phyloP scores from a whole-genome alignment of 92 coral and sea anemone genomes.

The Porites rus region DNA sequence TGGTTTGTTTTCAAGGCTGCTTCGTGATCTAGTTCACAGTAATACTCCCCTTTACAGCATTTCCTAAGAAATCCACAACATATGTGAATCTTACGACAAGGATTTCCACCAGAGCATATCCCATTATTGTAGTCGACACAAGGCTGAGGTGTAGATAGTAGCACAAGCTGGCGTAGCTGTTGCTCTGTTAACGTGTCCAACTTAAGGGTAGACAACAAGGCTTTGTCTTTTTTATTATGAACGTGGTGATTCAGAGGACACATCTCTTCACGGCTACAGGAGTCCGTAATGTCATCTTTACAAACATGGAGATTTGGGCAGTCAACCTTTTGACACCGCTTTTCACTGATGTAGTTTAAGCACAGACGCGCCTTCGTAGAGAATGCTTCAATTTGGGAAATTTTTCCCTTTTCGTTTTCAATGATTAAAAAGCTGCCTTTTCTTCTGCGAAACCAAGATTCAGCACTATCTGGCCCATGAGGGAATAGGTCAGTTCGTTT shows the following conservation, averaged over 20 bases:
- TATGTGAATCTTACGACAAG: constrained; percentile 64
- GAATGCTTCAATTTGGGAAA: constrained; percentile 40
- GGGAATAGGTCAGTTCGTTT: constrained; percentile 55
- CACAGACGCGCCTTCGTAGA: constrained; percentile 59
- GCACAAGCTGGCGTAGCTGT: constrained; percentile 53
- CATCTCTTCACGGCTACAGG: constrained; percentile 38
- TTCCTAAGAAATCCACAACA: constrained; percentile 66
- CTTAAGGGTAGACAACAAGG: constrained; percentile 25
- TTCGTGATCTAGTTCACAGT: constrained; percentile 62
- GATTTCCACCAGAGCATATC: constrained; percentile 15
- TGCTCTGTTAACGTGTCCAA: constrained; percentile 44
- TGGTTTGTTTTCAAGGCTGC: constrained; percentile 44
- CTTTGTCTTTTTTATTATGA: constrained; percentile 14
- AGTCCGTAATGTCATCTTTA: constrained; percentile 30
- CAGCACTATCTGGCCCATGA: constrained; percentile 17
- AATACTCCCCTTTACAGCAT: constrained; percentile 35
- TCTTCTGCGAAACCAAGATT: constrained; percentile 47
- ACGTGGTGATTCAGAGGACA: constrained; percentile 51
- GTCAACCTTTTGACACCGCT: constrained; percentile 14
- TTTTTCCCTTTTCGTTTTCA: constrained; percentile 36
- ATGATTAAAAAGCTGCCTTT: constrained; percentile 43
- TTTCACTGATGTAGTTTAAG: constrained; percentile 5
- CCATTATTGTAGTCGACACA: constrained; percentile 65
- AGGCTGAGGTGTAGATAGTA: constrained; percentile 44
- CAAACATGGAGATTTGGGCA: constrained; percentile 58